Base-by-base conservation (phyloP, 2,888 invertebrate species). In the Conomelus anceps region DNA sequence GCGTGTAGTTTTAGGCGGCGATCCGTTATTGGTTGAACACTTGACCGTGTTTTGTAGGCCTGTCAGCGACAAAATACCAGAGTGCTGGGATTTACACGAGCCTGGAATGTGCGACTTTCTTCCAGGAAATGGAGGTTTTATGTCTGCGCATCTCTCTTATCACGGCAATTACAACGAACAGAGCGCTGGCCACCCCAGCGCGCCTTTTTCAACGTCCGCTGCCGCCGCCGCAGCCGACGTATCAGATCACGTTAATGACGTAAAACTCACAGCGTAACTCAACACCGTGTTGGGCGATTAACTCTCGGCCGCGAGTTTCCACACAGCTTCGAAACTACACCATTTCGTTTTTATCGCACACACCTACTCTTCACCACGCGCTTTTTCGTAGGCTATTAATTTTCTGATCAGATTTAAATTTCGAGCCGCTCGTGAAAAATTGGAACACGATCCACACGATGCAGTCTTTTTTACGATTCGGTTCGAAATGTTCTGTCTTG, bases 101-200 rank as follows among this genome's bases (percentile, higher is more conserved):
- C 22, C 22, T 23, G 86, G 86, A 86, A 86, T 86, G 86, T 23
- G 86, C 86, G 86, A 86, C 86, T 86, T 86, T 86, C 86, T 86
- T 86, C 26, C 22, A 86, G 24, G 86, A 86, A 86, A 86, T 86
- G 86, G 86, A 86, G 20, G 86, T 86, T 86, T 86, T 86, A 86
- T 86, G 86, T 86, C 86, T 3, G 23, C 23, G 24, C 86, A 86
- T 86, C 86, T 24, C 24, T 23, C 22, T 86, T 86, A 86, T 86
- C 86, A 20, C 26, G 23, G 86, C 26, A 86, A 86, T 86, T 86
- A 23, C 86, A 86, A 23, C n/a, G n/a, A n/a, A n/a, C n/a, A n/a
- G n/a, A n/a, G n/a, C n/a, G n/a, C n/a, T 20, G 41, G 41, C 41
- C 41, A 41, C 41, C 41, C 41, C 41, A 41, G 41, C 3, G 41